A percentile compares a stretch with the other conserved stretches of the same genome.
Evolutionary conservation across 1,140 invertebrate genomes (phyloP).

Genomic region (Cotesia typhae): DNA sequence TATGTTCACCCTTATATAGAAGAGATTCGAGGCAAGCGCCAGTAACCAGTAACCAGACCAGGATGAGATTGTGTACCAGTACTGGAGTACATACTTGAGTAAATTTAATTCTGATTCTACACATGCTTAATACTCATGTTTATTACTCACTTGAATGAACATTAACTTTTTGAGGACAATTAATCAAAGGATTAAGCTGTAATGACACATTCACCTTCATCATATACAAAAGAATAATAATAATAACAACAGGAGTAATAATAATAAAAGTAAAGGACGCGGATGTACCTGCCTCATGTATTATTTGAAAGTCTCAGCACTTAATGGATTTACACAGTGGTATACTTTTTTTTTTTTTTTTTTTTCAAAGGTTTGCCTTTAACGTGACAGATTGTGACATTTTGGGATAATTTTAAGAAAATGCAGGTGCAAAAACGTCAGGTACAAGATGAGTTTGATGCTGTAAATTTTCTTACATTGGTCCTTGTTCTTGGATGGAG

Average conservation of each 20-base stretch:
- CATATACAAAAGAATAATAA: too few species aligned
- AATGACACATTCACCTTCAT: too few species aligned
- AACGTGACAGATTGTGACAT: conserved; percentile 6
- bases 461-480: neutral
- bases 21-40: neutral
- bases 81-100: conserved; percentile 5
- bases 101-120: conserved; percentile 16
- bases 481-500: neutral
- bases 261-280: too few species aligned
- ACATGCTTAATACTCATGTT: conserved; percentile 19
- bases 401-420: conserved; percentile 4
- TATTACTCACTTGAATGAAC: neutral
- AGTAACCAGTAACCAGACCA: conserved; percentile 3
- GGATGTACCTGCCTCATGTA: too few species aligned
- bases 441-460: conserved; percentile 2
- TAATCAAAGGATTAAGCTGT: neutral
- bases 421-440: conserved; percentile 30
- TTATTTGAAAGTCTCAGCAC: too few species aligned
- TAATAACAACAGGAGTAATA: too few species aligned
- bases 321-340: too few species aligned
- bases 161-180: conserved; percentile 1
- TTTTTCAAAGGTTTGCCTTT: neutral
- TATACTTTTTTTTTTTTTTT: neutral
- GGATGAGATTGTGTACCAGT: neutral
- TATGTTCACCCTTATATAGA: conserved; percentile 3